Conservation (phyloP, 2,888 invertebrate species). For the Liodrosophila aerea region DNA sequence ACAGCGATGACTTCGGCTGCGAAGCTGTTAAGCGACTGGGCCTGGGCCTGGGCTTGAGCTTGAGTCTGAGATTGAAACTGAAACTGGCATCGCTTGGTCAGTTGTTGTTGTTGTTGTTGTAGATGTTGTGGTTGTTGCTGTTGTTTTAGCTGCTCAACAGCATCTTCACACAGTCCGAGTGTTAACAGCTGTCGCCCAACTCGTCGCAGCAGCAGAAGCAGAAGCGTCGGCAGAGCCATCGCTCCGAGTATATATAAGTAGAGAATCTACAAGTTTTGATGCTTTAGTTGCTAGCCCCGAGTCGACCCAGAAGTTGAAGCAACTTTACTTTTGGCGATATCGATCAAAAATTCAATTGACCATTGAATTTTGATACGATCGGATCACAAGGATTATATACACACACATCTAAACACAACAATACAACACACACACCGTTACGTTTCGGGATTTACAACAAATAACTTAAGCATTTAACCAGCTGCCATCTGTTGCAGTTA, state of each 20-base stretch:
- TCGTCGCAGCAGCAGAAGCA: constrained; percentile 23
- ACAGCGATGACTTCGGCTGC: constrained; percentile 27
- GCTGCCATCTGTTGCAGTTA: constrained; percentile 63
- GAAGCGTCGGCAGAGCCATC: constrained; percentile 17
- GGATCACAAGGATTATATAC: constrained; percentile 64
- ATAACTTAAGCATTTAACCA: constrained; percentile 19
- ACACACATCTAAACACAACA: constrained; percentile 21
- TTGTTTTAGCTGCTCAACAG: constrained; percentile 24
- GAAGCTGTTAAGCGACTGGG: constrained; percentile 36
- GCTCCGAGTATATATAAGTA: constrained; percentile 80
- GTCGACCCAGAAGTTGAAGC: constrained; percentile 81
- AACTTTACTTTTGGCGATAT: constrained; percentile 68
- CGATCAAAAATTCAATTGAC: constrained; percentile 81
- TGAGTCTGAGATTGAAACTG: constrained; percentile 35
- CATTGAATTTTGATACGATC: constrained; percentile 81
- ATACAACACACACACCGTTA: constrained; percentile 4
- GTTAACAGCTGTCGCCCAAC: constrained; percentile 81
- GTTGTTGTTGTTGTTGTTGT: constrained; percentile 38
- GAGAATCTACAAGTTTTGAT: constrained; percentile 82
- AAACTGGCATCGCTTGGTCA: constrained; percentile 61
- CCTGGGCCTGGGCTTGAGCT: constrained; percentile 18
- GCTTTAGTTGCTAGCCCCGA: constrained; percentile 82
- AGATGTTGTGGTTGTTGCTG: constrained; percentile 10
- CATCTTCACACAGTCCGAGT: constrained; percentile 72
- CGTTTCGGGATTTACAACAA: constrained; percentile 36